Conservation (phyloP, 2,888 invertebrate genomes). For the Deroplatys truncata region DNA sequence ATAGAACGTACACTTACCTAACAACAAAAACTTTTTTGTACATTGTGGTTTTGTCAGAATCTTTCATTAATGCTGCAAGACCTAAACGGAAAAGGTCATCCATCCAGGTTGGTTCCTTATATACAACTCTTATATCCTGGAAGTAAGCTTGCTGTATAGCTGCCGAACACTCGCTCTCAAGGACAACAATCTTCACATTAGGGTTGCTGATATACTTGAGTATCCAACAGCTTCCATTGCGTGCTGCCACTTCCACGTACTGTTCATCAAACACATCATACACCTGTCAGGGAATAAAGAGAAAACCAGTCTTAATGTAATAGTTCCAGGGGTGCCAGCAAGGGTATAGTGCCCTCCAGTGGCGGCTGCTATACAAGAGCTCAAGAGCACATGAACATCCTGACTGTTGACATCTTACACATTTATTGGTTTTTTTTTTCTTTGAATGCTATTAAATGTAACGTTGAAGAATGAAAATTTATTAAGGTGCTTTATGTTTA, state of each 20-base stretch:
- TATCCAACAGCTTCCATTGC: constrained; percentile 34
- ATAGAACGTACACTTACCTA: not conserved
- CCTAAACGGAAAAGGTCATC: constrained; percentile 29
- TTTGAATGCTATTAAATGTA: too few species aligned
- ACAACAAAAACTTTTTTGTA: constrained; percentile 23
- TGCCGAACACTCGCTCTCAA: constrained; percentile 32
- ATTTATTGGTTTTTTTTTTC: too few species aligned
- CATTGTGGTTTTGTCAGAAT: not conserved
- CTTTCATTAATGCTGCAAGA: constrained; percentile 23
- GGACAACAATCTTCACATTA: constrained; percentile 31
- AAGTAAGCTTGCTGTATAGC: constrained; percentile 25
- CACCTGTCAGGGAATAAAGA: constrained; percentile 30
- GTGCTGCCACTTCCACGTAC: constrained; percentile 30
- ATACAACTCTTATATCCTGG: constrained; percentile 1
- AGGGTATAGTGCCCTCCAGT: too few species aligned
- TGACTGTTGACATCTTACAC: too few species aligned
- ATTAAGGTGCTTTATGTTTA: too few species aligned
- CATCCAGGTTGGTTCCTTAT: constrained; percentile 26
- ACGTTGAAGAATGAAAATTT: too few species aligned
- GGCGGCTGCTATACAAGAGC: too few species aligned
- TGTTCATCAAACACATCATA: constrained; percentile 36
- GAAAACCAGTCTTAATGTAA: not conserved
- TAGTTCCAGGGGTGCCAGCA: too few species aligned
- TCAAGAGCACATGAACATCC: too few species aligned
- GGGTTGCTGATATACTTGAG: constrained; percentile 28